Conservation (phyloP, 2,797 vertebrate species). For the Momotus momota region DNA sequence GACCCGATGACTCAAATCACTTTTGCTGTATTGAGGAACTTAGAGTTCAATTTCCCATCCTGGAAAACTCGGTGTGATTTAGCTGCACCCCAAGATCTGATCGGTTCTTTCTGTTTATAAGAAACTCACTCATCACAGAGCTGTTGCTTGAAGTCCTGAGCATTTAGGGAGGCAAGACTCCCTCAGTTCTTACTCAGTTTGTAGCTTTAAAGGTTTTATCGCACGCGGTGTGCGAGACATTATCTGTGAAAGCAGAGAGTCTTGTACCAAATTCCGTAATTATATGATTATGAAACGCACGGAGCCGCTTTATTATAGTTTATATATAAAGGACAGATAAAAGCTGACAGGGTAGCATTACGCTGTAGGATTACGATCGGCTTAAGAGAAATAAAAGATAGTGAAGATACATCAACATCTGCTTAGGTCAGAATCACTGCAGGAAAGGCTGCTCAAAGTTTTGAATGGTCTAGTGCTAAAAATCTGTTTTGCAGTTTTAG, state of each 20-base stretch:
- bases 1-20: not conserved
- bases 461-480: not conserved
- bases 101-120: not conserved
- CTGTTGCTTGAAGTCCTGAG: not conserved
- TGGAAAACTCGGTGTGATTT: not conserved
- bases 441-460: not conserved
- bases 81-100: not conserved
- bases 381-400: slow-evolving; percentile 46
- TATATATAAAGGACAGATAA: not conserved
- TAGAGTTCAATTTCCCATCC: not conserved
- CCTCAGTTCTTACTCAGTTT: not conserved
- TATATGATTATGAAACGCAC: slow-evolving; percentile 4
- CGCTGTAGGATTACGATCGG: not conserved
- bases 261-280: not conserved
- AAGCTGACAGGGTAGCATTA: not conserved
- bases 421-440: slow-evolving; percentile 40
- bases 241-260: not conserved
- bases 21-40: not conserved
- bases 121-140: not conserved
- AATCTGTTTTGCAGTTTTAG: slow-evolving; percentile 43
- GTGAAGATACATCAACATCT: slow-evolving; percentile 41
- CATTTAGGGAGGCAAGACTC: not conserved
- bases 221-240: not conserved
- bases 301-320: not conserved
- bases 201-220: not conserved